Percentiles rank a stretch among this genome's conserved stretches.
Conservation (phyloP, 1,140 invertebrate genomes). For the Tetramorium parvispinum region DNA sequence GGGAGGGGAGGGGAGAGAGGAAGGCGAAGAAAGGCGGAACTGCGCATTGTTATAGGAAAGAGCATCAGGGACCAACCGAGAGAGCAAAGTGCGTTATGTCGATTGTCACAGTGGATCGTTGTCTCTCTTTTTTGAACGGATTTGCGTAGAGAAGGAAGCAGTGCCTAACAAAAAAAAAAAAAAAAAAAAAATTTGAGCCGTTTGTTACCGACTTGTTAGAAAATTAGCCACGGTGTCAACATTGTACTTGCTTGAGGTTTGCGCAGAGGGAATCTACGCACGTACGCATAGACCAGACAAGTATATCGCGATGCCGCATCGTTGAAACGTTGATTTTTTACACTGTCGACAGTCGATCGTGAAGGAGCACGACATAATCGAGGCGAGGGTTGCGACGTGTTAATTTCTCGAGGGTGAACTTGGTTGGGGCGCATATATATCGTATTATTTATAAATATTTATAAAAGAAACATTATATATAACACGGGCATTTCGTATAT, state of each 20-base stretch:
- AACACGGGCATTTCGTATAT: constrained; percentile 79
- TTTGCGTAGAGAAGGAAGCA: constrained; percentile 31
- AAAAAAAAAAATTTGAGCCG: constrained; percentile 25
- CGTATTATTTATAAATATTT: constrained; percentile 82
- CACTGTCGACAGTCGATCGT: constrained; percentile 48
- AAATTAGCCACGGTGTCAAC: background rate
- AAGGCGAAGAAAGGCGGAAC: background rate
- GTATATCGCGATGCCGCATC: background rate
- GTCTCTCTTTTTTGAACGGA: constrained; percentile 54
- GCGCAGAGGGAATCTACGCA: background rate
- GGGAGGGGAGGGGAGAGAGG: background rate
- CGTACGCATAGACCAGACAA: background rate
- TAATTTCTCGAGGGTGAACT: constrained; percentile 20
- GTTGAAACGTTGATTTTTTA: constrained; percentile 34
- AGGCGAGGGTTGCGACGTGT: constrained; percentile 26
- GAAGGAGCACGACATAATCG: constrained; percentile 16
- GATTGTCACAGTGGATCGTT: constrained; percentile 76
- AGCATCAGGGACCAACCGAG: constrained; percentile 80
- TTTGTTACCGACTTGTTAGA: constrained; percentile 39
- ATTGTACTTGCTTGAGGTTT: background rate
- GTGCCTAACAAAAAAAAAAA: constrained; percentile 52
- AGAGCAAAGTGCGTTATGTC: constrained; percentile 62
- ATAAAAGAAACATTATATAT: constrained; percentile 79
- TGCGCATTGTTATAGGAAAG: constrained; percentile 50
- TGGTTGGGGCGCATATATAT: constrained; percentile 58